Evolutionary conservation across 2,113 vertebrate species (phyloP).

Genomic region (Chloebia gouldiae): DNA sequence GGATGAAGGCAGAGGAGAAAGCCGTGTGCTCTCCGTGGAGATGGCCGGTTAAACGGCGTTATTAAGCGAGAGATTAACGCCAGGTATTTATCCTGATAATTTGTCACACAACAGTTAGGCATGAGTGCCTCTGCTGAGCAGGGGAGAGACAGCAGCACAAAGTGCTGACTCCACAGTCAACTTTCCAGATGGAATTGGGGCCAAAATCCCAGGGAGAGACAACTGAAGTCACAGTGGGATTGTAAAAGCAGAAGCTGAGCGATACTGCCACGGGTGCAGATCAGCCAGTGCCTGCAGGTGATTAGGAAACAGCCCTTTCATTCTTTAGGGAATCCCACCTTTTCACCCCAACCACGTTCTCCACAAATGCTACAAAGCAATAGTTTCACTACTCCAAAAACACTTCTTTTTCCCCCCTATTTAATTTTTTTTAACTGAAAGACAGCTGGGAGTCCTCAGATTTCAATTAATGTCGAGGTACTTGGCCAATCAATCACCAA

Average conservation of each 20-base stretch:
- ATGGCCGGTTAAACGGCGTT: not conserved
- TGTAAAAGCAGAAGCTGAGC: not conserved
- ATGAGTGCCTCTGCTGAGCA: not conserved
- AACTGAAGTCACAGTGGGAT: rapidly evolving
- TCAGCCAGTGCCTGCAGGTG: not conserved
- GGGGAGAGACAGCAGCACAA: not conserved
- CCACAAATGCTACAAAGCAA: not conserved
- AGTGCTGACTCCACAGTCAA: not conserved
- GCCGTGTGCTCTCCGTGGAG: not conserved
- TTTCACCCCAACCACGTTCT: not conserved
- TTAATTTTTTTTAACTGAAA: not conserved
- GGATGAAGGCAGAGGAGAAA: constrained; percentile 37
- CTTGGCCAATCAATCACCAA: constrained; percentile 50
- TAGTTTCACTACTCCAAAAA: not conserved
- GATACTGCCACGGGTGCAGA: not conserved
- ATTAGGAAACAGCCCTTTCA: not conserved
- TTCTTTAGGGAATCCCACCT: not conserved
- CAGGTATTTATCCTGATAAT: not conserved
- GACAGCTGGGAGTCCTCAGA: constrained; percentile 58
- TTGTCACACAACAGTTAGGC: not conserved
- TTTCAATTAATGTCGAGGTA: constrained; percentile 67
- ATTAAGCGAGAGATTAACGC: not conserved
- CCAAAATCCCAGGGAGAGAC: not conserved
- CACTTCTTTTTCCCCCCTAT: not conserved
- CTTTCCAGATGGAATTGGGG: rapidly evolving